Base-by-base conservation (phyloP, 2,888 invertebrate species). In the Salticus scenicus region DNA sequence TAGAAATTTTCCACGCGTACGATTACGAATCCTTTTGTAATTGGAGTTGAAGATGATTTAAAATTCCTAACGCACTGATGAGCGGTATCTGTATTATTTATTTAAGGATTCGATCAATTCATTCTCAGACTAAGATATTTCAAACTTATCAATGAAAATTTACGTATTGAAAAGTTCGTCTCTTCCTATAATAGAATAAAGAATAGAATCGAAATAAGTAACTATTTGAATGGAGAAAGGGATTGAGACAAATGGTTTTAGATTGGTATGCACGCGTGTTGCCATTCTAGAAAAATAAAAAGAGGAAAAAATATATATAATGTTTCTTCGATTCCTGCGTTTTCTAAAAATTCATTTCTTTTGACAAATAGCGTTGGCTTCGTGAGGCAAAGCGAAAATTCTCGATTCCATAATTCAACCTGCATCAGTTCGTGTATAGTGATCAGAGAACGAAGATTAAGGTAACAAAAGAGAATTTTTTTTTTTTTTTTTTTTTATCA, bases 391-490 rank as follows among this genome's bases (percentile, higher is more conserved):
- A 37, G 70, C 57, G 71, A 81, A 75, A 82, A 75, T 82, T 70
- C 82, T 10, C 66, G 76, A 77, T 84, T 76, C 72, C 72, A 84
- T 84, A 84, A 84, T 73, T 77, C 77, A 73, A 17, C 24, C 28
- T 14, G 71, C 57, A 63, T 41, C 77, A 30, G 77, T 63, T 72
- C 72, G 71, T 64, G 79, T 64, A n/a, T n/a, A 66, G 79, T 64
- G 79, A 79, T 72, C 71, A 66, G 63, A 42, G 51, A 51, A 64
- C 69, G 75, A 72, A 84, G 83, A 84, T 83, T 83, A 83, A 83
- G 82, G 82, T 71, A 83, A 83, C 82, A 83, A 83, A 83, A 83
- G 82, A 63, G 63, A 67, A 63, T 75, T 81, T 51, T 76, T 71
- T 37, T 37, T 37, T 37, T 4, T 37, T 37, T 4, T 37, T 37